Base-by-base conservation (phyloP, 2,113 vertebrate genomes). In the Struthio camelus region DNA sequence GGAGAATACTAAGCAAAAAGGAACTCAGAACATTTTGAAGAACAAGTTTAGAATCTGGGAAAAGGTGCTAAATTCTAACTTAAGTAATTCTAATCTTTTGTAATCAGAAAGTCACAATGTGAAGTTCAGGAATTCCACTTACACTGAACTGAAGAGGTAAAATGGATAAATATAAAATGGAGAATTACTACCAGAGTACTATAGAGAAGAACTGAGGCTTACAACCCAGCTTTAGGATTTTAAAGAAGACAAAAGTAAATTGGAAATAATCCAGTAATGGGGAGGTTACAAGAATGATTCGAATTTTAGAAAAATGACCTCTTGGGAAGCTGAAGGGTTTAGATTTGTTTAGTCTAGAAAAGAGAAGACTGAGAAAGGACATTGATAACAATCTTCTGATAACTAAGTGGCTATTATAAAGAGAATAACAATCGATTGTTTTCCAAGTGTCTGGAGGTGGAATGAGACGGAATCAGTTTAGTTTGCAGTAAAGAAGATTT, bases 261-360 rank as follows among this genome's bases (percentile, higher is more conserved):
- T 67, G 23, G 61, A 78, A 96, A 53, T 3, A 66, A 77, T 90
- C 13, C 0, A 2, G 61, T n/a, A n/a, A n/a, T 4, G 8, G 65
- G n/a, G 5, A 56, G 3, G 38, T 62, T 77, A 53, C 7, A 50
- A 53, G 56, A 70, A 67, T 71, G 92, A 58, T 70, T 64, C 81
- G 14, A 5, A 8, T 19, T 69, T 72, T 23, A 76, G 38, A 90
- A 73, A 73, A 90, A 78, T 34, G 6, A 84, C 19, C 10, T 62
- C 17, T 75, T 28, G 73, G 72, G 64, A 93, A 83, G 20, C 19
- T 53, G n/a, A 80, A 86, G 5, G 18, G 64, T 20, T 94, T 65
- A 15, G 36, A 38, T 65, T 90, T 92, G 90, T 95, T 96, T 94
- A 92, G 80, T 83, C 88, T 95, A 58, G 54, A 70, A 93, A 81